Evolutionary conservation across 2,113 vertebrate species (phyloP).

Genomic region (Arenaria interpres): DNA sequence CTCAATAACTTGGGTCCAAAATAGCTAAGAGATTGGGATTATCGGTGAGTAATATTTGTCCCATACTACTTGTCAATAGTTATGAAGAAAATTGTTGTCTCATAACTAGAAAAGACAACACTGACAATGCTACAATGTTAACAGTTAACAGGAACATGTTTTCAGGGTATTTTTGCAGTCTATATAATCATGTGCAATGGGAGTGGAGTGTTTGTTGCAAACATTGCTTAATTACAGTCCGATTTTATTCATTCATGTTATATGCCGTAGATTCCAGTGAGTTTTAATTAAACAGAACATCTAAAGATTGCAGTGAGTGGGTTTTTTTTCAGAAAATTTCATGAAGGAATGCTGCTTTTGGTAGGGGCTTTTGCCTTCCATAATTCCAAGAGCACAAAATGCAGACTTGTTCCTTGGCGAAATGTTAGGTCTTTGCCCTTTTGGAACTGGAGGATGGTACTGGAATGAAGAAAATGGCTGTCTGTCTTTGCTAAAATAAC

Average conservation of each 20-base stretch:
- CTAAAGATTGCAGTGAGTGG: neutral
- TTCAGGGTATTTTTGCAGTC: neutral
- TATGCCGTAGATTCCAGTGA: neutral
- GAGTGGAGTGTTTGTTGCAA: neutral
- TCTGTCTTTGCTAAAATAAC: neutral
- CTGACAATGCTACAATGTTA: neutral
- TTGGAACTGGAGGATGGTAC: neutral
- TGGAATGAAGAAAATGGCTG: neutral
- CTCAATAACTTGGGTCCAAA: neutral
- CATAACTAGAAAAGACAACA: neutral
- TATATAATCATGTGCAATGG: neutral
- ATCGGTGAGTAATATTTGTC: neutral
- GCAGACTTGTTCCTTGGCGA: neutral
- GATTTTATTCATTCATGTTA: neutral
- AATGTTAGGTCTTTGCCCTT: neutral
- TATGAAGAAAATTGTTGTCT: neutral
- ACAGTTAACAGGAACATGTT: neutral
- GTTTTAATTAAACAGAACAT: neutral
- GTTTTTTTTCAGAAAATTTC: neutral
- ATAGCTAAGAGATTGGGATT: neutral
- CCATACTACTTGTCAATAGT: neutral
- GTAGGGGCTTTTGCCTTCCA: neutral
- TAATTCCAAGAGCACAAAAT: neutral
- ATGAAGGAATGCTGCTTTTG: neutral
- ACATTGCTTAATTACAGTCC: neutral